These are phyloP conservation scores for Hypsibius dujardini DNA, from an alignment of 1,140 invertebrate genomes.

Conservation along the genomic window DNA sequence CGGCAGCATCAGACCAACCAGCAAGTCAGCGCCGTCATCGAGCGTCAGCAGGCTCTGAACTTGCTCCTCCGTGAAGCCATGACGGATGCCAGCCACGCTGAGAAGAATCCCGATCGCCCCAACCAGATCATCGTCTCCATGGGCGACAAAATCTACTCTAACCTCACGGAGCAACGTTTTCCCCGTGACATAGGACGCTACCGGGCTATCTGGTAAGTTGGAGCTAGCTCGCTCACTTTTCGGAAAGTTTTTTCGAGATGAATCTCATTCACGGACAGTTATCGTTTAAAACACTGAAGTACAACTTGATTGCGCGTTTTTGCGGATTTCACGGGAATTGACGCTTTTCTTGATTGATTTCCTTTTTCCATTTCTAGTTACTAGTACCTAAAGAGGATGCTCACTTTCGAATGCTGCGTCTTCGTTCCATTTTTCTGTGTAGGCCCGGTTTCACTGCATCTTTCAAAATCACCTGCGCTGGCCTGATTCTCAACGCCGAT, in stretches of 20 bases:
- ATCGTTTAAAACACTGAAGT: too few species aligned
- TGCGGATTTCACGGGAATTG: too few species aligned
- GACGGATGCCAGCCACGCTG: neutral
- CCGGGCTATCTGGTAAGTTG: constrained; percentile 9
- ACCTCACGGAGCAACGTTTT: neutral
- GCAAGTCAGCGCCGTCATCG: neutral
- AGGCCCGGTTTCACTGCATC: constrained; percentile 8
- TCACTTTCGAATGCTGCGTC: too few species aligned
- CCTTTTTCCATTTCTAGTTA: too few species aligned
- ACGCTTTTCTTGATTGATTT: too few species aligned
- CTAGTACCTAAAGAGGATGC: too few species aligned
- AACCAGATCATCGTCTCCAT: neutral
- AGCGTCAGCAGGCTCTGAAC: constrained; percentile 12
- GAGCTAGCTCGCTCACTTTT: too few species aligned
- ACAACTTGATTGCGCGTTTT: too few species aligned
- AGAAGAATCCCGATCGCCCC: neutral
- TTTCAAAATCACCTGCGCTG: neutral
- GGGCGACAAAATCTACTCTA: neutral
- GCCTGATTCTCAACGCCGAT: neutral
- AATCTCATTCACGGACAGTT: too few species aligned
- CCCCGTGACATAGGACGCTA: neutral
- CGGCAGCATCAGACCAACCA: neutral
- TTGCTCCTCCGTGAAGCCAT: neutral
- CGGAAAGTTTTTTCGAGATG: too few species aligned
- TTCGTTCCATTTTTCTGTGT: neutral